A percentile compares a stretch with the other conserved stretches of the same genome.
These are phyloP conservation scores for Gymnopithys bicolor DNA, from an alignment of 2,797 vertebrate species.

Conservation along the genomic window DNA sequence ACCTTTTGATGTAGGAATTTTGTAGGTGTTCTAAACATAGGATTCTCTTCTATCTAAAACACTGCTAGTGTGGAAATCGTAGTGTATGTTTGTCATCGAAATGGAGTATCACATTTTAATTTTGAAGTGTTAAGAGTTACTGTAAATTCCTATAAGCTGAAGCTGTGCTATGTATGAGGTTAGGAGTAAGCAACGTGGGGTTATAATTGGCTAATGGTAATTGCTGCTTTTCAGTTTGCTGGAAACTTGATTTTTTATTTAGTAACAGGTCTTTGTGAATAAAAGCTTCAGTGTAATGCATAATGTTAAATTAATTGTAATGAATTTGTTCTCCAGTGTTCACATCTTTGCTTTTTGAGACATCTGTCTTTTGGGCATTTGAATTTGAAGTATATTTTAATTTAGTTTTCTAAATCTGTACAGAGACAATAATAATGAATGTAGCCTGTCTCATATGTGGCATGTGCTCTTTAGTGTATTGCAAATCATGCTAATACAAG, in stretches of 20 bases:
- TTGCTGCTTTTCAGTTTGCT: fast-evolving
- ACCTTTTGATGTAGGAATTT: background rate
- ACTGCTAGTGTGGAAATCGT: background rate
- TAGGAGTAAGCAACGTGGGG: background rate
- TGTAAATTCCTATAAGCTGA: background rate
- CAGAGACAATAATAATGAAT: background rate
- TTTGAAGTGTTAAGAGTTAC: background rate
- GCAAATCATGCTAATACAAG: background rate
- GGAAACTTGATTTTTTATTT: background rate
- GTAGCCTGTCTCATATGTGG: background rate
- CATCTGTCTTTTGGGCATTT: background rate
- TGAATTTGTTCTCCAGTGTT: background rate
- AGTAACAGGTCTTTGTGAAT: background rate
- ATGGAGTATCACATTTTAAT: background rate
- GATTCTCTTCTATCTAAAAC: background rate
- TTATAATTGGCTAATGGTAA: background rate
- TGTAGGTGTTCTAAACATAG: background rate
- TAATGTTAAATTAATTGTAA: background rate
- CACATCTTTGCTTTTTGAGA: background rate
- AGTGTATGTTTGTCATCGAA: background rate
- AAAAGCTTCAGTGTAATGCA: background rate
- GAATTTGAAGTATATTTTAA: background rate
- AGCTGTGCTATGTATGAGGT: background rate
- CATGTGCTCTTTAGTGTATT: background rate
- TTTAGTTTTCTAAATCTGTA: background rate